Base-by-base conservation (phyloP, 37 sponge, comb jelly and placozoan species). In the Diacarnus erythraeanus region DNA sequence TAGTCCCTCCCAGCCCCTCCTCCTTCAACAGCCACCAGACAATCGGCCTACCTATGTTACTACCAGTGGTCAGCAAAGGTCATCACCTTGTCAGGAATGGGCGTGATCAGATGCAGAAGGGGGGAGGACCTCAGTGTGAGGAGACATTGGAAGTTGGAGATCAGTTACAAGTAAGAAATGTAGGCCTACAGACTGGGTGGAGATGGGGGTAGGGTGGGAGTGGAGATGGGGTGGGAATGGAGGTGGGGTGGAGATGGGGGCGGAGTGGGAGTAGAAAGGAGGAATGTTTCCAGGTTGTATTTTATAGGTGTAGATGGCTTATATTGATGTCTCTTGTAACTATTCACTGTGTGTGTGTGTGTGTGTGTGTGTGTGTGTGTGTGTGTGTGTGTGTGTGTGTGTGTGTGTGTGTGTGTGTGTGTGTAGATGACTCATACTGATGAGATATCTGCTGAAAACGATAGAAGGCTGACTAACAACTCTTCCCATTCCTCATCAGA, bases 1-100 rank as follows among this genome's bases (percentile, higher is more conserved):
- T 3, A 31, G 64, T 35, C 22, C 38, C 75, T 31, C 33, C 57
- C 75, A 23, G 30, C 38, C 73, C 58, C 59, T 27, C 74, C 60
- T 72, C 60, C 69, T 42, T 47, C 51, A 47, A 6, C 51, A 47
- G 12, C 12, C 51, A 47, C 51, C 12, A 15, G 51, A 47, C 12
- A 15, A 6, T 12, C 6, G 51, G 51, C 51, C 12, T 12, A 12
- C 51, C 12, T 12, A 6, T 47, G 64, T 27, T 61, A 15, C 5
- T 61, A 61, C 30, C 64, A 23, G 64, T 6, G 5, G 64, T 25
- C 8, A 47, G 12, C 12, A 47, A 47, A 6, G 12, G 12, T 6
- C 10, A 12, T 6, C 51, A 47, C 51, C 12, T 47, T 6, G 51
- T n/a, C n/a, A n/a, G 12, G 51, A 47, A 12, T 47, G 51, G 51